phyloP scores from a whole-genome alignment of 2,113 vertebrate species.

The Chelonoidis abingdonii region DNA sequence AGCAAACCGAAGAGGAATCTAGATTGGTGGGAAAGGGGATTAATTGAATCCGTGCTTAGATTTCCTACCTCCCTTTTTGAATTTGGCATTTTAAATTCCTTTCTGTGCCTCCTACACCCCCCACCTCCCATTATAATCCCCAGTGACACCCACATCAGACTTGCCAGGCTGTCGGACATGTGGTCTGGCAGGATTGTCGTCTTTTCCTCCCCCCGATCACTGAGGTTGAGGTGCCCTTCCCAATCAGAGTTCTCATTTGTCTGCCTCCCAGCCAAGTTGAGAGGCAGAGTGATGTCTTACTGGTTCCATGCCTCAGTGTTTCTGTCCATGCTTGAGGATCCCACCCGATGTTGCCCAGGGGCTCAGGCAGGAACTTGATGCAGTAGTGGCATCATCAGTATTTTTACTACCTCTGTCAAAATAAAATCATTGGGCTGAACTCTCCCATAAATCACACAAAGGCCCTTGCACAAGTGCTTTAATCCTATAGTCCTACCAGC shows the following conservation, averaged over 20 bases:
- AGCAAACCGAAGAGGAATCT: background rate
- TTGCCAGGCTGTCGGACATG: background rate
- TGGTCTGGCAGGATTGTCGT: background rate
- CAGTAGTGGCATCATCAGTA: background rate
- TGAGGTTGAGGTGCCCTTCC: background rate
- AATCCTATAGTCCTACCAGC: background rate
- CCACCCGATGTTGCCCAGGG: background rate
- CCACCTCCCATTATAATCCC: background rate
- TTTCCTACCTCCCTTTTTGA: background rate
- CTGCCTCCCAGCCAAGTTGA: background rate
- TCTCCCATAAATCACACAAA: background rate
- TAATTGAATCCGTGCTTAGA: background rate
- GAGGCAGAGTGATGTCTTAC: background rate
- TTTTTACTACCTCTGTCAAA: background rate
- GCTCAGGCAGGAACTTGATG: background rate
- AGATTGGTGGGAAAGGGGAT: background rate
- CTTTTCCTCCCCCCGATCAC: background rate
- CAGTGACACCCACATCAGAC: background rate
- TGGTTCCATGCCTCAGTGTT: background rate
- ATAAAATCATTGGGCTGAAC: background rate
- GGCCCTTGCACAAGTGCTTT: background rate
- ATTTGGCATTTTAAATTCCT: background rate
- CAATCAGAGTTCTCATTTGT: background rate
- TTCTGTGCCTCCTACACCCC: background rate
- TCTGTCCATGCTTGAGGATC: background rate